Evolutionary conservation across 2,888 invertebrate genomes (phyloP).

Genomic region (Allacma fusca): DNA sequence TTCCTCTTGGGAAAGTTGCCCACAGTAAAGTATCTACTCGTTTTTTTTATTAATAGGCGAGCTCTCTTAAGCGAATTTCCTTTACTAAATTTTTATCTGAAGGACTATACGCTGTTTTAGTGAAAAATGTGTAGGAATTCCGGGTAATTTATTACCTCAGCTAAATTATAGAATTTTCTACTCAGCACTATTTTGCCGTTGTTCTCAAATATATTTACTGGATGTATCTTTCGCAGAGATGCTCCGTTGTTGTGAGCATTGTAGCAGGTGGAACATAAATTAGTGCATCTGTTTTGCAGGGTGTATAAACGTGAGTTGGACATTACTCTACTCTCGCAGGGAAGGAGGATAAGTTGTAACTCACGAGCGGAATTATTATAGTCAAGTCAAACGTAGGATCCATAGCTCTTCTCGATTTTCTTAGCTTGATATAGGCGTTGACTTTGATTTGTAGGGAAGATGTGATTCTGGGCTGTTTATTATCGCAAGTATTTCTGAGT

Average conservation of each 20-base stretch:
- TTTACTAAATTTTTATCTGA: too few species aligned
- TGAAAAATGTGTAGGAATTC: too few species aligned
- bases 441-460: neutral
- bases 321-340: neutral
- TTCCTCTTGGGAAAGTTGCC: too few species aligned
- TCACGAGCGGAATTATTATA: neutral
- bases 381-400: neutral
- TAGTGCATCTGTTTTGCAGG: neutral
- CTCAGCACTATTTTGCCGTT: neutral
- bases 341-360: neutral
- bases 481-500: neutral
- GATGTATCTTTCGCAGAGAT: neutral
- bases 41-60: too few species aligned
- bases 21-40: too few species aligned
- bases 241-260: neutral
- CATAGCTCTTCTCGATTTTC: neutral
- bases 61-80: too few species aligned
- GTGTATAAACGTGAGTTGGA: slow-evolving; percentile 4
- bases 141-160: too few species aligned
- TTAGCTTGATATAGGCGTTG: neutral
- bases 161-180: neutral
- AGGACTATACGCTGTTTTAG: too few species aligned
- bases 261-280: slow-evolving; percentile 16
- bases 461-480: neutral
- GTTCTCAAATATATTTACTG: too few species aligned